phyloP scores from a whole-genome alignment of 2,888 invertebrate genomes.

The Mamestra brassicae region DNA sequence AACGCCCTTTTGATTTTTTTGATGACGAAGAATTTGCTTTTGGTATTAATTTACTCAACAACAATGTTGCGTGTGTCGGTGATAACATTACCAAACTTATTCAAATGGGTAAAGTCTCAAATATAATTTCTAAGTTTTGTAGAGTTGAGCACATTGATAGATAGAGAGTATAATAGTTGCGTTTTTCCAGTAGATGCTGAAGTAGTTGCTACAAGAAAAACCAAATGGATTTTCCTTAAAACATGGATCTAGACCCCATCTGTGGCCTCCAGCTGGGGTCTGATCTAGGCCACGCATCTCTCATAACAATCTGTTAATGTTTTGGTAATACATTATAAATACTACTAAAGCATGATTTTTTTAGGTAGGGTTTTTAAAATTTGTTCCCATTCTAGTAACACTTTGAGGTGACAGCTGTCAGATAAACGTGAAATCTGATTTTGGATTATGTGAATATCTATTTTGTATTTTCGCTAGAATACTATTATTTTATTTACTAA shows the following conservation, averaged over 20 bases:
- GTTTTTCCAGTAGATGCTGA: background rate
- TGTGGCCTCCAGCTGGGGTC: background rate
- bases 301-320: too few species aligned
- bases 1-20: slow-evolving; percentile 85
- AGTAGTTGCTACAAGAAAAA: background rate
- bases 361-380: background rate
- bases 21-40: slow-evolving; percentile 88
- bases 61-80: slow-evolving; percentile 87
- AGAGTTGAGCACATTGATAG: background rate
- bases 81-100: slow-evolving; percentile 85
- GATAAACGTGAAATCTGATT: slow-evolving; percentile 34
- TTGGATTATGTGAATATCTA: slow-evolving; percentile 25
- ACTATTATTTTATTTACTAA: slow-evolving; percentile 23
- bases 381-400: slow-evolving; percentile 8
- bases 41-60: slow-evolving; percentile 85
- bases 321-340: too few species aligned
- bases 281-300: too few species aligned
- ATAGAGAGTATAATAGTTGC: background rate
- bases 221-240: too few species aligned
- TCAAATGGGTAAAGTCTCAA: slow-evolving; percentile 80
- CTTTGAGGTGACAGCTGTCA: slow-evolving; percentile 43
- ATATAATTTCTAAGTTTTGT: background rate
- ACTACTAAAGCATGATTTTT: background rate
- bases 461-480: slow-evolving; percentile 43
- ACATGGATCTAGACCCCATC: too few species aligned